These are phyloP conservation scores for Xestobium rufovillosum DNA, from an alignment of 2,888 invertebrate genomes.

Conservation along the genomic window DNA sequence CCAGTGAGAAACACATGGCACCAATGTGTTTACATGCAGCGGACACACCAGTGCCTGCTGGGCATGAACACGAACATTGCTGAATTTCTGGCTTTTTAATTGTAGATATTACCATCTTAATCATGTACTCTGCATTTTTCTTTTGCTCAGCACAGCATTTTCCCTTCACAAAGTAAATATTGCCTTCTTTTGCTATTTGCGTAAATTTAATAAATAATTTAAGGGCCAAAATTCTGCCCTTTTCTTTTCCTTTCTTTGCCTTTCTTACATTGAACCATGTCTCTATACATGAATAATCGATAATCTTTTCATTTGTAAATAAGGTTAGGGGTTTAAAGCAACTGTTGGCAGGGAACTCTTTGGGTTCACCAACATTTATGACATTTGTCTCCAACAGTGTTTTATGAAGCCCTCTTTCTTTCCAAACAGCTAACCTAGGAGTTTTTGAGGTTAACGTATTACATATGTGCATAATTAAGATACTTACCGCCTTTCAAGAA, in stretches of 20 bases:
- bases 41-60: neutral
- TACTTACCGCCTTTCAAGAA: slow-evolving; percentile 2
- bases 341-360: neutral
- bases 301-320: neutral
- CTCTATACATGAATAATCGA: neutral
- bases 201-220: slow-evolving; percentile 1
- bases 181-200: neutral
- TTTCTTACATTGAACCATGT: neutral
- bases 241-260: slow-evolving; percentile 1
- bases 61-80: slow-evolving; percentile 2
- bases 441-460: slow-evolving; percentile 1
- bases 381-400: slow-evolving; percentile 1
- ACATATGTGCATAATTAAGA: neutral
- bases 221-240: neutral
- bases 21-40: slow-evolving; percentile 1
- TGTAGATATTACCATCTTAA: neutral
- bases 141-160: slow-evolving; percentile 2
- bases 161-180: neutral
- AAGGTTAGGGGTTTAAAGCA: slow-evolving; percentile 1
- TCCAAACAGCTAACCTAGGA: slow-evolving; percentile 1
- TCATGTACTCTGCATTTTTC: neutral
- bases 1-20: slow-evolving; percentile 1
- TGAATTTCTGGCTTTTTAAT: neutral
- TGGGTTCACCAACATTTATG: neutral
- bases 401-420: slow-evolving; percentile 1